A percentile compares a stretch with the other conserved stretches of the same genome.
These are phyloP conservation scores for Copidosoma aretas DNA, from an alignment of 2,888 invertebrate species.

Conservation along the genomic window DNA sequence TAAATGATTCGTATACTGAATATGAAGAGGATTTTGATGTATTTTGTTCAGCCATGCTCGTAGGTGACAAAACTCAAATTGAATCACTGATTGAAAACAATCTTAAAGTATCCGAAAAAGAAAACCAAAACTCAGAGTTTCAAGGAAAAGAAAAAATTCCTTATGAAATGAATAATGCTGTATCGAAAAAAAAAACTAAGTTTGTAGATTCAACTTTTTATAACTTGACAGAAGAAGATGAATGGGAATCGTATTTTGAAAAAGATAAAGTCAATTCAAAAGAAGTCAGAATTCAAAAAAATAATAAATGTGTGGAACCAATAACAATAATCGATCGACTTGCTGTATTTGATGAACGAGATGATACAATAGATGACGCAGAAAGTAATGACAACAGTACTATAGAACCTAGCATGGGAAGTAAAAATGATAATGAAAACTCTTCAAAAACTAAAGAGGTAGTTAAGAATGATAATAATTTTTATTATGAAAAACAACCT, in stretches of 20 bases:
- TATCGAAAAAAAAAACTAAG: constrained; percentile 23
- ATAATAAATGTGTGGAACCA: background rate
- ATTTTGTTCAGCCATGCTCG: background rate
- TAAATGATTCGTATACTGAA: constrained; percentile 23
- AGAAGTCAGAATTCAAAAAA: background rate
- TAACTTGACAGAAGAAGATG: constrained; percentile 41
- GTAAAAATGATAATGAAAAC: background rate
- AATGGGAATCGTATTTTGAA: constrained; percentile 29
- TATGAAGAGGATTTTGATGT: constrained; percentile 25
- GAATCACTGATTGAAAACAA: background rate
- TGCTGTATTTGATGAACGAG: background rate
- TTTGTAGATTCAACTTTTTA: constrained; percentile 41
- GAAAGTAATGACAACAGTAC: background rate
- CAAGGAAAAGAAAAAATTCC: background rate
- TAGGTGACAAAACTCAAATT: background rate
- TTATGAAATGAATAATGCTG: background rate
- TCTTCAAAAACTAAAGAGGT: background rate
- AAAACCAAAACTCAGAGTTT: background rate
- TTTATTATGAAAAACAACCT: background rate
- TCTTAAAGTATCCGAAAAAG: background rate
- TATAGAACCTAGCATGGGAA: background rate
- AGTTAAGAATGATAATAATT: background rate
- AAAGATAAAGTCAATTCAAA: constrained; percentile 5
- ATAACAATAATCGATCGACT: background rate
- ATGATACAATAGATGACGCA: constrained; percentile 8